Percentiles rank a stretch among this genome's conserved stretches.
Conservation (phyloP, 2,888 invertebrate species). For the Thymelicus lineola region DNA sequence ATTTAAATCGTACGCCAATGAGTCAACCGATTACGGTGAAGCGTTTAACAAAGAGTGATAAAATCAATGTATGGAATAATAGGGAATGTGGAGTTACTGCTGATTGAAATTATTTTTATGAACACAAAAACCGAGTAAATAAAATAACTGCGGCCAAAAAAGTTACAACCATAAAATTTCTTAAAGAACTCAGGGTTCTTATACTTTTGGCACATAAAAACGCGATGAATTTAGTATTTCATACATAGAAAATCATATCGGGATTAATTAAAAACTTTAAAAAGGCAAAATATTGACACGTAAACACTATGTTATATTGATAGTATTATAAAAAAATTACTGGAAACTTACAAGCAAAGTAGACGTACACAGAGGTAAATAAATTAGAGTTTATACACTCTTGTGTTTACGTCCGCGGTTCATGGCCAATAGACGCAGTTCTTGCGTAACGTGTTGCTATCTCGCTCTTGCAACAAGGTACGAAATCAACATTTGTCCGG, state of each 20-base stretch:
- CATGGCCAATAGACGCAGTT: slow-evolving; percentile 58
- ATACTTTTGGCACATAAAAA: too few relatives aligned
- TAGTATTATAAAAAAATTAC: slow-evolving; percentile 34
- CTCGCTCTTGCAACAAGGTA: slow-evolving; percentile 39
- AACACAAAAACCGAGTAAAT: slow-evolving; percentile 1
- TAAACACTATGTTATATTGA: slow-evolving; percentile 30
- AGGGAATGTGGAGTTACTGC: slow-evolving; percentile 8
- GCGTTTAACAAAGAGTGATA: slow-evolving; percentile 37
- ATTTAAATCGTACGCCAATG: slow-evolving; percentile 34
- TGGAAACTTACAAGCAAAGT: slow-evolving; percentile 34
- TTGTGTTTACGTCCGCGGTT: slow-evolving; percentile 73
- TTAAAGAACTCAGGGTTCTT: too few relatives aligned
- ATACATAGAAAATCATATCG: too few relatives aligned
- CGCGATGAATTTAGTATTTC: too few relatives aligned
- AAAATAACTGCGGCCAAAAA: slow-evolving; percentile 12
- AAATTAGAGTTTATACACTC: slow-evolving; percentile 55
- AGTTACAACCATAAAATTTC: background rate
- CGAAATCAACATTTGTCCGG: slow-evolving; percentile 36
- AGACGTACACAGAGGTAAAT: slow-evolving; percentile 46
- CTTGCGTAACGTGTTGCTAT: slow-evolving; percentile 44
- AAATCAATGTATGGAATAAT: slow-evolving; percentile 29
- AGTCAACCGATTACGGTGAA: slow-evolving; percentile 36
- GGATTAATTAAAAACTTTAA: too few relatives aligned
- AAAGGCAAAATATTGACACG: slow-evolving; percentile 1
- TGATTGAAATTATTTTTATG: slow-evolving; percentile 16